Evolutionary conservation across 2,113 vertebrate species (phyloP), one percentile per base, ranked within the genome.

Genomic region (Lampris megalopsis): DNA sequence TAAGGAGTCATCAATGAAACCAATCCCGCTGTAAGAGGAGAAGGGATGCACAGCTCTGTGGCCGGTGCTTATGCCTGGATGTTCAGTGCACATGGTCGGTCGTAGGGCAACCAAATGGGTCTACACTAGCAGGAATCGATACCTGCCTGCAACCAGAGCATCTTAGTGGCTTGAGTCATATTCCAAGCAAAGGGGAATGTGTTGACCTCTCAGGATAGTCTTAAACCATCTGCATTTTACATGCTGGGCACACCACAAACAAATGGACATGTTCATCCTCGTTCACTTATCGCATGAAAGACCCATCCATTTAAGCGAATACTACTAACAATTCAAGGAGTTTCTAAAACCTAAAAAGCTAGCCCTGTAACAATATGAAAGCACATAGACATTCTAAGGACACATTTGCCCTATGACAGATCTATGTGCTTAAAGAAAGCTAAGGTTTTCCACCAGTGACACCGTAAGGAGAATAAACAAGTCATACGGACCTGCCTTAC

Each of bases 381-480:
- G 76, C 68, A 77, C 68, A 82, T 62, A 71, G 83, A 86, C 77
- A 85, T 79, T 86, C 80, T 67, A 72, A 91, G 76, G 83, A 77
- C 88, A 91, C 85, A 84, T 85, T 75, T 73, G 90, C 84, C 87
- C 81, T 84, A 84, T 87, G 88, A 88, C 80, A 75, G 81, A 83
- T 89, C 80, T 67, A 65, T 79, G 69, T 80, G 72, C 82, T 69
- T n/a, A 78, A 79, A 87, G 73, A 77, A 63, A 81, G 71, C 59
- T 82, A 72, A 76, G 71, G 79, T 81, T 81, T 77, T 84, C 71
- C 69, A 74, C 66, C 70, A 64, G 57, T 68, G 71, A 58, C 68
- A 36, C 66, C 47, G 83, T 61, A 53, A 68, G 48, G 60, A 90
- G 61, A 68, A 84, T 86, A 84, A 80, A 82, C 66, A 1, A 70